phyloP scores from a whole-genome alignment of 2,888 invertebrate genomes.

The Ptycholaimellus sp. region DNA sequence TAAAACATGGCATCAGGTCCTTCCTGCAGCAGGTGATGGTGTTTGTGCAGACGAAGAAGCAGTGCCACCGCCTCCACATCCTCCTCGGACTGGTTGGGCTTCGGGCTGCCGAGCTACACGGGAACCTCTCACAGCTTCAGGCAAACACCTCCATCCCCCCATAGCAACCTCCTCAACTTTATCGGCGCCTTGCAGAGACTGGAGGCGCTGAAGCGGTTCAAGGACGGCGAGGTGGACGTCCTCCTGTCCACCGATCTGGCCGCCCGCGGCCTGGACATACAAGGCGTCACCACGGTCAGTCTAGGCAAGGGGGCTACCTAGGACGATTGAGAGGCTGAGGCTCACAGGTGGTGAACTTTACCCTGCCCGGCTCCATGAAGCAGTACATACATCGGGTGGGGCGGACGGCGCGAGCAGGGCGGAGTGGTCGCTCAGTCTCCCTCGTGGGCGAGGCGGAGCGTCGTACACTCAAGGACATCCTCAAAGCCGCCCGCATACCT shows the following conservation, averaged over 20 bases:
- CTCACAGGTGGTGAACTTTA: constrained; percentile 56
- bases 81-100: constrained; percentile 65
- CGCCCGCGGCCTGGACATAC: constrained; percentile 76
- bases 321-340: not conserved
- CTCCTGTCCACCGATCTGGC: constrained; percentile 82
- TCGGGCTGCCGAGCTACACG: constrained; percentile 70
- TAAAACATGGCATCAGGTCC: constrained; percentile 36
- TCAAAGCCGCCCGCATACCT: constrained; percentile 55
- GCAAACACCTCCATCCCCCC: no score
- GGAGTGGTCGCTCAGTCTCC: constrained; percentile 59
- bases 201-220: constrained; percentile 63
- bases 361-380: constrained; percentile 72
- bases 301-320: not conserved
- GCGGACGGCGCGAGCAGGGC: constrained; percentile 78
- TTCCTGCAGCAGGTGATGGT: constrained; percentile 74
- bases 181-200: constrained; percentile 39
- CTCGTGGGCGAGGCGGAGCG: constrained; percentile 79
- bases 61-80: constrained; percentile 76
- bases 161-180: not conserved
- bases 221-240: constrained; percentile 43
- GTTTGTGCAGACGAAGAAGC: constrained; percentile 84
- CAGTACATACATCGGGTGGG: constrained; percentile 92
- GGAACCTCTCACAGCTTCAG: constrained; percentile 74
- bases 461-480: constrained; percentile 63
- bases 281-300: constrained; percentile 68